These are phyloP conservation scores for Dinothrombium tinctorium DNA, from an alignment of 1,140 invertebrate species.

Conservation along the genomic window DNA sequence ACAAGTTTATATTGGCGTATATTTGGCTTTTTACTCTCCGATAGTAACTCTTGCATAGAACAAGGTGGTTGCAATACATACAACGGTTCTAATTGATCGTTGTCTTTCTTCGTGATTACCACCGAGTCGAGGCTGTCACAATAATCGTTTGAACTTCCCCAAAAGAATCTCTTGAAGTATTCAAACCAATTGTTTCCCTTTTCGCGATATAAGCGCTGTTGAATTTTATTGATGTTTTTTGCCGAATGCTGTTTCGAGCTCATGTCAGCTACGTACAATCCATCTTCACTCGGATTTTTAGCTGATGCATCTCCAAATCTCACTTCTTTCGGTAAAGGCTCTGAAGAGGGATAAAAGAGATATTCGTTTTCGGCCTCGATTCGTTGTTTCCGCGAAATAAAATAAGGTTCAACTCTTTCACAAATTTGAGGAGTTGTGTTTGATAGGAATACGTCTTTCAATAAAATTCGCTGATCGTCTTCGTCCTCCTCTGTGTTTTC, in stretches of 20 bases:
- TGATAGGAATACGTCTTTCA: not conserved
- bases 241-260: not conserved
- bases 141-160: not conserved
- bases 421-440: not conserved
- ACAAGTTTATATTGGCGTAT: not conserved
- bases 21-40: not conserved
- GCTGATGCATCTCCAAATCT: not conserved
- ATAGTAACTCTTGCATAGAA: not conserved
- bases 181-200: not conserved
- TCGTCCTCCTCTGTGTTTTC: not conserved
- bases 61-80: not conserved
- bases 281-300: not conserved
- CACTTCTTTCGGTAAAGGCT: not conserved
- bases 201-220: not conserved
- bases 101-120: too few relatives aligned
- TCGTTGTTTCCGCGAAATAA: not conserved
- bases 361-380: not conserved
- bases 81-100: not conserved
- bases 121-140: not conserved
- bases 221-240: not conserved
- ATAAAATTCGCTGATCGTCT: not conserved
- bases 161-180: not conserved
- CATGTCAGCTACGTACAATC: not conserved
- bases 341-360: not conserved
- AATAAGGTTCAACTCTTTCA: not conserved